Base-by-base conservation (phyloP, 2,888 invertebrate species). In the Tachina fera region DNA sequence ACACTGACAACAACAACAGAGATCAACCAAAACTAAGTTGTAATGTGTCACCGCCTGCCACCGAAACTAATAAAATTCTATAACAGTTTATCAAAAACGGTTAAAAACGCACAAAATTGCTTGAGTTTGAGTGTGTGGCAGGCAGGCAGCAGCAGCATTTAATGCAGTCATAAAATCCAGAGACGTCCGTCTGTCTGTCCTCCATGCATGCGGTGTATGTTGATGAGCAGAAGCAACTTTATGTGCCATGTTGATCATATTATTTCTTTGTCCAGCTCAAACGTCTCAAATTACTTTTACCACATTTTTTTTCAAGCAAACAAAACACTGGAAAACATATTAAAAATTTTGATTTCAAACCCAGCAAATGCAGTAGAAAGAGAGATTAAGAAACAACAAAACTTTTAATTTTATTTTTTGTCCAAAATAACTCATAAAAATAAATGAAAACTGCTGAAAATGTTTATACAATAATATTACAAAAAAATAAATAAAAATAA, bases 41-140 rank as follows among this genome's bases (percentile, higher is more conserved):
- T 86, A 80, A 86, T 86, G 86, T 86, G 86, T 86, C 86, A 86
- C 71, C 75, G 79, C 76, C 43, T 86, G 86, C 86, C 86, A 83
- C 86, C 76, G 86, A 86, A 86, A 86, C 67, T 76, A 75, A 80
- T 86, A 86, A 86, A 85, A 86, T 83, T 83, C 67, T 76, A 68
- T 49, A 86, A 83, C 86, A 67, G 63, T 83, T 86, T 82, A 79
- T 60, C 56, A 61, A 56, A 71, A 78, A 43, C 75, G 65, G 70
- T 82, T 78, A 78, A 85, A 78, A 68, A 78, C n/a, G 43, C 53
- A 60, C 19, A 56, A 53, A 11, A 5, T 22, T 4, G 11, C 68
- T 8, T 39, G 56, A 1, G 31, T 1, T 16, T n/a, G 71, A 72
- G 31, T 67, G 72, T 19, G 70, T 79, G 58, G 47, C 74, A 71